Conservation (phyloP, 2,888 invertebrate genomes). For the Nomada lathburiana region DNA sequence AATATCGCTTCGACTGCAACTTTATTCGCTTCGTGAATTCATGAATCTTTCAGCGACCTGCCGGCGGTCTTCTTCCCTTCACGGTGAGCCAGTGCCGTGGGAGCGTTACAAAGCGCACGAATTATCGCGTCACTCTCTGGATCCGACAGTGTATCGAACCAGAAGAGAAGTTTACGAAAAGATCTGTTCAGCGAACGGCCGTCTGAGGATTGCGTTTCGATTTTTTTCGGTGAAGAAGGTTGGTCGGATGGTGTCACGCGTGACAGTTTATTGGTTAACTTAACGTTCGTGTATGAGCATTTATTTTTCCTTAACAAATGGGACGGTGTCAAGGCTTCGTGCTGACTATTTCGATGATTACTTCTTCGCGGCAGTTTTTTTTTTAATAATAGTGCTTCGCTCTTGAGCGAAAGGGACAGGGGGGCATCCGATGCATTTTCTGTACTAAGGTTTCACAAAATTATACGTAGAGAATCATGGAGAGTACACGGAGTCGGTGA, state of each 20-base stretch:
- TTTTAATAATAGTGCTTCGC: no score
- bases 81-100: neutral
- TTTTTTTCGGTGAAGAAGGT: conserved; percentile 2
- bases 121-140: conserved; percentile 28
- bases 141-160: neutral
- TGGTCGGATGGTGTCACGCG: neutral
- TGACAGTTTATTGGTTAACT: no score
- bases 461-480: no score
- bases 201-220: neutral
- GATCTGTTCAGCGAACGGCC: neutral
- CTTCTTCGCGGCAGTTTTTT: no score
- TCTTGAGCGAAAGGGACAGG: no score
- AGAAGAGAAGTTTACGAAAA: neutral
- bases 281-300: no score
- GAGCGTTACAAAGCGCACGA: conserved; percentile 8
- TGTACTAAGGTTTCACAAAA: no score
- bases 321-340: no score
- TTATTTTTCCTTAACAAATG: no score
- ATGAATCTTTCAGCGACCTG: conserved; percentile 37
- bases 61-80: neutral
- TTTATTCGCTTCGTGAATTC: conserved; percentile 47
- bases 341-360: no score
- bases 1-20: conserved; percentile 52
- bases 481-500: no score
- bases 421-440: no score